Conservation (phyloP, 1,140 invertebrate species). For the Leptonema lineaticorne region DNA sequence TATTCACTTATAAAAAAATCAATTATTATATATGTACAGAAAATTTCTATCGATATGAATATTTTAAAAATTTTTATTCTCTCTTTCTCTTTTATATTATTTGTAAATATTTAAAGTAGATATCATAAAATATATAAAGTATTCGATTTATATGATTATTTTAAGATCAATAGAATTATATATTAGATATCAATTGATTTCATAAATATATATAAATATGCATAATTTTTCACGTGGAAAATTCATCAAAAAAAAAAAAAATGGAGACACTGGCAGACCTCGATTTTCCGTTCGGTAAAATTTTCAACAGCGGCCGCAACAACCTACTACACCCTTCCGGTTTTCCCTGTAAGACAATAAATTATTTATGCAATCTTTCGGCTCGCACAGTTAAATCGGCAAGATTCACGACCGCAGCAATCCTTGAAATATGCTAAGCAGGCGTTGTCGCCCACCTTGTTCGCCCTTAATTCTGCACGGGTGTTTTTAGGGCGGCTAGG, state of each 20-base stretch:
- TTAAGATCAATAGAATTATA: too few species aligned
- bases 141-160: too few species aligned
- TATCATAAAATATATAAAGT: too few species aligned
- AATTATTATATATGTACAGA: too few species aligned
- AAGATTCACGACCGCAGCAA: constrained; percentile 36
- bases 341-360: constrained; percentile 34
- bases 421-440: constrained; percentile 39
- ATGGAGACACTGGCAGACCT: too few species aligned
- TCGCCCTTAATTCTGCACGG: constrained; percentile 34
- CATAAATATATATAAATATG: too few species aligned
- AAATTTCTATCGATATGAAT: too few species aligned
- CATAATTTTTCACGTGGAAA: neutral
- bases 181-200: too few species aligned
- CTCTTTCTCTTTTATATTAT: too few species aligned
- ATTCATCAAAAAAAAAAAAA: constrained; percentile 21
- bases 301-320: constrained; percentile 3
- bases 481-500: neutral
- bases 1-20: too few species aligned
- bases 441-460: constrained; percentile 39
- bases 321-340: neutral
- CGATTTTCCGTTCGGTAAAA: neutral
- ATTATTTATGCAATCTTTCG: constrained; percentile 42
- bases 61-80: too few species aligned
- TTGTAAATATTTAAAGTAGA: too few species aligned
- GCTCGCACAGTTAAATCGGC: constrained; percentile 21